These are phyloP conservation scores for Arctopsyche grandis DNA, from an alignment of 1,140 invertebrate species.

Conservation along the genomic window DNA sequence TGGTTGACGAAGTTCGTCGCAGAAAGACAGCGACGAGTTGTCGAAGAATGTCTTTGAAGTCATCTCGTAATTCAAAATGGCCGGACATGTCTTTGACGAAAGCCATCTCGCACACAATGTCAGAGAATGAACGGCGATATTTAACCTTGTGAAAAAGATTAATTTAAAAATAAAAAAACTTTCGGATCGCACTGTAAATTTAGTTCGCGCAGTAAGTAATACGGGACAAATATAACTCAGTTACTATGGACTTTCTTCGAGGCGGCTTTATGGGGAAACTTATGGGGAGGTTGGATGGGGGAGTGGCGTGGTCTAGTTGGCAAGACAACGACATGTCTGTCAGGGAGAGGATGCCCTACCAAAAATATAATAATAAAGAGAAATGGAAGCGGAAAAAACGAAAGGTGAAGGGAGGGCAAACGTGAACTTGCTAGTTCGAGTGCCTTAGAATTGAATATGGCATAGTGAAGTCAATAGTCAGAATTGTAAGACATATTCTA, in stretches of 20 bases:
- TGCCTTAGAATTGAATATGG: no score
- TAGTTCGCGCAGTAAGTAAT: conserved; percentile 17
- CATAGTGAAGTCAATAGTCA: no score
- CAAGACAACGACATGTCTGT: conserved; percentile 49
- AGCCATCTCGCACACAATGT: neutral
- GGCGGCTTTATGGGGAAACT: conserved; percentile 21
- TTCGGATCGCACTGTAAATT: no score
- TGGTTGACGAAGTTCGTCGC: neutral
- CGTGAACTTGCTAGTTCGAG: no score
- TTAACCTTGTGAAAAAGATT: no score
- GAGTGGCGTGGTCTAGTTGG: conserved; percentile 39
- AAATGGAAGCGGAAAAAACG: neutral
- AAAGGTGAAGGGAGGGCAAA: neutral
- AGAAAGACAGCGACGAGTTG: neutral
- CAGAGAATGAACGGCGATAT: no score
- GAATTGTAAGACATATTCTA: no score
- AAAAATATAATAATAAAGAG: conserved; percentile 23
- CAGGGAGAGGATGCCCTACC: conserved; percentile 24
- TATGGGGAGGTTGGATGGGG: neutral
- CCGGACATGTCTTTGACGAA: conserved; percentile 22
- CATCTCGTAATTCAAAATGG: conserved; percentile 21
- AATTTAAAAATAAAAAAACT: no score
- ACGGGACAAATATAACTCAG: conserved; percentile 26
- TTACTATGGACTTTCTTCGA: conserved; percentile 32
- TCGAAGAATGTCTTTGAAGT: conserved; percentile 27